phyloP scores from a whole-genome alignment of 2,888 invertebrate species.

The Melanchra persicariae region DNA sequence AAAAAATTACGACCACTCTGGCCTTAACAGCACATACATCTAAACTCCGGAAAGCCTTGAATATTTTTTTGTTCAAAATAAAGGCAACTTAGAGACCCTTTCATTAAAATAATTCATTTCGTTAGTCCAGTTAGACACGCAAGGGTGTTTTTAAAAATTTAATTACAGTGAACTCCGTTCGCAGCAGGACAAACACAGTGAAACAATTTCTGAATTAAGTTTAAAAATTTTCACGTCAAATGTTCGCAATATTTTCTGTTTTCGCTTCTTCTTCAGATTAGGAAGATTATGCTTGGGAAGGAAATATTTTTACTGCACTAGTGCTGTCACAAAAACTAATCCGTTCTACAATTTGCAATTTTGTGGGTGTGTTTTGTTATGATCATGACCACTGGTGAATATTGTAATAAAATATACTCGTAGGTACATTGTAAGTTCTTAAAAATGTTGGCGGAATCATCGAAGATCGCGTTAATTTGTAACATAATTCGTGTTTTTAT shows the following conservation, averaged over 20 bases:
- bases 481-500: too few relatives aligned
- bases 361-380: not conserved
- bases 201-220: slow-evolving; percentile 66
- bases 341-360: not conserved
- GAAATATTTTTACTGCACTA: slow-evolving; percentile 9
- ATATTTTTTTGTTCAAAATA: slow-evolving; percentile 60
- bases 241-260: slow-evolving; percentile 16
- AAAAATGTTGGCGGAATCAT: too few relatives aligned
- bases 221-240: slow-evolving; percentile 48
- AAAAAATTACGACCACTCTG: slow-evolving; percentile 45
- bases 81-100: slow-evolving; percentile 71
- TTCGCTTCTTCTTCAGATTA: slow-evolving; percentile 44
- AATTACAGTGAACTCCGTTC: slow-evolving; percentile 72
- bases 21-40: slow-evolving; percentile 48
- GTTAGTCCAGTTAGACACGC: slow-evolving; percentile 83
- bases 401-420: too few relatives aligned
- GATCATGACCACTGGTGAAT: not conserved
- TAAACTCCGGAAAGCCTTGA: slow-evolving; percentile 56
- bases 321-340: not conserved
- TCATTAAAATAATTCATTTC: slow-evolving; percentile 87
- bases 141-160: slow-evolving; percentile 82
- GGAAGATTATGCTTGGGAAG: slow-evolving; percentile 26
- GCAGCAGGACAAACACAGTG: slow-evolving; percentile 62
- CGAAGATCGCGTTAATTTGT: too few relatives aligned
- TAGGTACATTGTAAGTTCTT: too few relatives aligned